phyloP scores from a whole-genome alignment of 2,888 invertebrate genomes.

The Xestia xanthographa region DNA sequence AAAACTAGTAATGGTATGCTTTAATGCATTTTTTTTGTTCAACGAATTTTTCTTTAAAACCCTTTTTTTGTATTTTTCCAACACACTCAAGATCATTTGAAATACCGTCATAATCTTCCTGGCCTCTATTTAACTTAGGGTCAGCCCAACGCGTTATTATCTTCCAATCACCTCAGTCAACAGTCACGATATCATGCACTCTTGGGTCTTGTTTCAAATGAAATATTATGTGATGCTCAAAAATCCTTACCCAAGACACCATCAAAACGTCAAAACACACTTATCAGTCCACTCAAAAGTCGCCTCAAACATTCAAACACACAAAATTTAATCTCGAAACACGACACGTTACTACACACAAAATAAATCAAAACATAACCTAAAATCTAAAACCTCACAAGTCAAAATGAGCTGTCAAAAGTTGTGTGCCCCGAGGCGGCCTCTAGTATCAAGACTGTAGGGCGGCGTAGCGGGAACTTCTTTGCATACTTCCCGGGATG shows the following conservation, averaged over 20 bases:
- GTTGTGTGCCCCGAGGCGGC: slow-evolving; percentile 71
- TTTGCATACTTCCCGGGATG: slow-evolving; percentile 90
- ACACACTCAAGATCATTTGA: not conserved
- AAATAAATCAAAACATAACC: slow-evolving; percentile 65
- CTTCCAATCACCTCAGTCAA: not conserved
- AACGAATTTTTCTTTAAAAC: too few species aligned
- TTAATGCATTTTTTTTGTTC: too few species aligned
- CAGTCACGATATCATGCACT: not conserved
- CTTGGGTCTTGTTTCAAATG: too few species aligned
- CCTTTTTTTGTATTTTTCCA: not conserved
- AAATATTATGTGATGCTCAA: not conserved
- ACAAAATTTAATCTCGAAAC: slow-evolving; percentile 45
- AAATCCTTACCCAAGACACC: not conserved
- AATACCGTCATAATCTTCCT: not conserved
- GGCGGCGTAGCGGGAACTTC: slow-evolving; percentile 83
- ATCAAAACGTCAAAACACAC: not conserved
- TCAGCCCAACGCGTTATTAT: not conserved
- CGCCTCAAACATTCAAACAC: slow-evolving; percentile 16
- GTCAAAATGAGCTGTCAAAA: slow-evolving; percentile 77
- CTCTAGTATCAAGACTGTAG: slow-evolving; percentile 84
- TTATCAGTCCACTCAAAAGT: slow-evolving; percentile 37
- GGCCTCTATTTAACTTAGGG: not conserved
- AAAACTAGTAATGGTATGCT: not conserved
- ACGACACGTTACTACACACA: slow-evolving; percentile 47
- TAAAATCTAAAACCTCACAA: slow-evolving; percentile 64